Evolutionary conservation across 2,797 vertebrate genomes (phyloP).

Genomic region (Scarus forsteni): DNA sequence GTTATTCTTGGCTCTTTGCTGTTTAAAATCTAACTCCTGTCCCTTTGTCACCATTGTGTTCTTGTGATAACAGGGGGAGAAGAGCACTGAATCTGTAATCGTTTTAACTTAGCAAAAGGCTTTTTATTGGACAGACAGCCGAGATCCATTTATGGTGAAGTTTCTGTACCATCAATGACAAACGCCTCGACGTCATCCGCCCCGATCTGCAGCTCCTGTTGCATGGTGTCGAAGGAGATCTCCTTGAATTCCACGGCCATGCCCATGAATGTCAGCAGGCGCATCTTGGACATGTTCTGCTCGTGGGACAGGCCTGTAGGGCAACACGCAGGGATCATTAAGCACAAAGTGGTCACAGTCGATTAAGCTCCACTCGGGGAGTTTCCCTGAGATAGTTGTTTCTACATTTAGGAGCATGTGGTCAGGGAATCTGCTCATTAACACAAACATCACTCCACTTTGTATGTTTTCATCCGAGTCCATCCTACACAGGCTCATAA

Average conservation of each 20-base stretch:
- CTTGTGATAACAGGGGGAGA: background rate
- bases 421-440: constrained; percentile 72
- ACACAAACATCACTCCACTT: constrained; percentile 65
- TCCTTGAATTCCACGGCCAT: constrained; percentile 99
- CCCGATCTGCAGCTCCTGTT: constrained; percentile 96
- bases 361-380: constrained; percentile 72
- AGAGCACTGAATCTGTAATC: too few relatives aligned
- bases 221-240: constrained; percentile 96
- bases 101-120: too few relatives aligned
- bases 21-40: constrained; percentile 8
- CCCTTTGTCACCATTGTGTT: background rate
- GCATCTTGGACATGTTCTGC: constrained; percentile 98
- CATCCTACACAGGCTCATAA: constrained; percentile 74
- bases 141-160: constrained; percentile 13
- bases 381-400: constrained; percentile 73
- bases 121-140: background rate
- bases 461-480: constrained; percentile 64
- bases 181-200: constrained; percentile 97
- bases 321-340: constrained; percentile 89
- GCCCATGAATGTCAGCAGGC: constrained; percentile 98
- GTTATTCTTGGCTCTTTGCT: constrained; percentile 19
- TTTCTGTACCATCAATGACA: constrained; percentile 93
- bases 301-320: constrained; percentile 92
- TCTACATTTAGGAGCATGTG: constrained; percentile 55
- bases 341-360: constrained; percentile 89